Evolutionary conservation across 1,140 invertebrate species (phyloP).

Genomic region (Bombus balteatus): DNA sequence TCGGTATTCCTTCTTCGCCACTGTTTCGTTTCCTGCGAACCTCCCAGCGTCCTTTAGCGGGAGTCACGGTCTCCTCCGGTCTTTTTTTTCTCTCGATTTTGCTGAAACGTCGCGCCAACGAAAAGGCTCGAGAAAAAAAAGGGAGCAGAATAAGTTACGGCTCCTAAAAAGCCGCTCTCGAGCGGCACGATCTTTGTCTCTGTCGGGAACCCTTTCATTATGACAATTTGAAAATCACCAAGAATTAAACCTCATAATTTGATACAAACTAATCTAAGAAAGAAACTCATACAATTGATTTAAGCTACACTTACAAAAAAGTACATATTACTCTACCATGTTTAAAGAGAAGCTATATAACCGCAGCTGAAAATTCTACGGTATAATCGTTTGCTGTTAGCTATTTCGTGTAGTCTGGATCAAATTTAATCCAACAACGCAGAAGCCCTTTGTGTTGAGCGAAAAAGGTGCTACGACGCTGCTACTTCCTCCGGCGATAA

Average conservation of each 20-base stretch:
- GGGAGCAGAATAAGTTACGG: slow-evolving; percentile 47
- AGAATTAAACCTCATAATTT: neutral
- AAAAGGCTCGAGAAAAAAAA: slow-evolving; percentile 58
- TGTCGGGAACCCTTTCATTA: slow-evolving; percentile 19
- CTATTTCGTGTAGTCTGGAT: neutral
- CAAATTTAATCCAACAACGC: neutral
- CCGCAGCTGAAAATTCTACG: neutral
- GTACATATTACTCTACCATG: neutral
- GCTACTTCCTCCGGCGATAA: neutral
- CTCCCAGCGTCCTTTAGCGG: slow-evolving; percentile 31
- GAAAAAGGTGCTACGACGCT: neutral
- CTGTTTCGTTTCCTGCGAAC: slow-evolving; percentile 60
- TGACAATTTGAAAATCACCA: neutral
- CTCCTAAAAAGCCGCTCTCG: slow-evolving; percentile 1
- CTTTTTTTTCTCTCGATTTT: slow-evolving; percentile 56
- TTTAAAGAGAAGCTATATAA: neutral
- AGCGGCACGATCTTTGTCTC: slow-evolving; percentile 24
- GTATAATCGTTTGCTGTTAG: neutral
- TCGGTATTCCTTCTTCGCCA: slow-evolving; percentile 43
- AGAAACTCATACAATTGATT: neutral
- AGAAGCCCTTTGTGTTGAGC: neutral
- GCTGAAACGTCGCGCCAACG: slow-evolving; percentile 60
- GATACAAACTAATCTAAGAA: neutral
- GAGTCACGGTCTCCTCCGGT: slow-evolving; percentile 47
- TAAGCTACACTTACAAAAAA: neutral